Evolutionary conservation across 2,888 invertebrate genomes (phyloP), one percentile per base, ranked within the genome.

Genomic region (Beris chalybata): DNA sequence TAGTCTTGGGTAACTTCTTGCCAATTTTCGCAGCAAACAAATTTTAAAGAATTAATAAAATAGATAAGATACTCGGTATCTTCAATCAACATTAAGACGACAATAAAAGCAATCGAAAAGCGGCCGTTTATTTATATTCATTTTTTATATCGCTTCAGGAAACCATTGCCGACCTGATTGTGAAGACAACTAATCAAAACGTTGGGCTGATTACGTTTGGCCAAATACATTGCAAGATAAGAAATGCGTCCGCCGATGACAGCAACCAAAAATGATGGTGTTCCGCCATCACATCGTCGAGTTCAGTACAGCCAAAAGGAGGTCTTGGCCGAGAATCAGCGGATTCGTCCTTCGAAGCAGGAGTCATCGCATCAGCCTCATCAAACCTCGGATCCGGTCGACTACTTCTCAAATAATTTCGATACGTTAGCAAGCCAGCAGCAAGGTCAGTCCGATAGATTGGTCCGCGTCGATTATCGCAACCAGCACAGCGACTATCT

Each of bases 261-360:
- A 54, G 15, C 63, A 50, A 43, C 67, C 44, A 67, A 69, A 63
- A 67, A 65, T 67, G 69, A 69, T 67, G 66, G 69, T 44, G 56
- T 61, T 15, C 57, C 54, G 29, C 54, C 65, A 65, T 47, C 55
- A 38, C 64, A 66, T 47, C 55, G 61, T 4, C 67, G 67, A 22
- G 53, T 44, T 44, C 44, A 64, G 38, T 29, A 32, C 12, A 58
- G 53, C 29, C 66, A 69, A 56, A 69, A 69, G 38, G 67, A 69
- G 53, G 57, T 65, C 13, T 58, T 69, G 15, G 47, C 30, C 44
- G 69, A 67, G 50, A 64, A 67, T 45, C 52, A 64, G 32, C 66
- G 61, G 47, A 22, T 30, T 47, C 32, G 11, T 13, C 22, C 15
- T 5, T 11, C n/a, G 7, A 38, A 54, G 13, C 54, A 53, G 13